Evolutionary conservation across 1,140 invertebrate genomes (phyloP).

Genomic region (Drosophila paulistorum): DNA sequence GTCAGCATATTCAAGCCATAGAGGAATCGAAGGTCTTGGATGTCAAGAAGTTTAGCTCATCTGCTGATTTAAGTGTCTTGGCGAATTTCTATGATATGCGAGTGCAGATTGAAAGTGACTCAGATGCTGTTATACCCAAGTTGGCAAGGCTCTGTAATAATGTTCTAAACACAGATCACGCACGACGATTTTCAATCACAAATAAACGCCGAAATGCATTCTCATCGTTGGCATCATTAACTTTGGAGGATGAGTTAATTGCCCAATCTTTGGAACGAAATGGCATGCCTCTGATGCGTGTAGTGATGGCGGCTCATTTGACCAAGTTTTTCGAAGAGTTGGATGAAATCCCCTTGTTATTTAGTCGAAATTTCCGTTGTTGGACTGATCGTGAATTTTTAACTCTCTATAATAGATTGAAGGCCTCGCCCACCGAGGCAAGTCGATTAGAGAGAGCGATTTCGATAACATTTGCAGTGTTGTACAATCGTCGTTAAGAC

Average conservation of each 20-base stretch:
- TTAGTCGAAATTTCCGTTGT: conserved; percentile 1
- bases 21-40: conserved; percentile 10
- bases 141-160: conserved; percentile 20
- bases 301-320: conserved; percentile 10
- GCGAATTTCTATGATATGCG: conserved; percentile 16
- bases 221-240: neutral
- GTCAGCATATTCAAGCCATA: conserved; percentile 15
- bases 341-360: neutral
- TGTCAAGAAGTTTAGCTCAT: conserved; percentile 4
- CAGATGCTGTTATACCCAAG: conserved; percentile 11
- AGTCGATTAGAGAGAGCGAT: conserved; percentile 9
- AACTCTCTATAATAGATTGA: conserved; percentile 5
- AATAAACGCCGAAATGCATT: neutral
- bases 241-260: conserved; percentile 18
- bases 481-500: conserved; percentile 3
- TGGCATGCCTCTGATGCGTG: conserved; percentile 13
- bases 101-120: neutral
- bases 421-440: neutral
- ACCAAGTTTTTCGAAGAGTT: conserved; percentile 20
- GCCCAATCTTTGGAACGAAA: conserved; percentile 6
- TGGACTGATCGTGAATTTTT: conserved; percentile 15
- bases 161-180: conserved; percentile 18
- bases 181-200: neutral
- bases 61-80: conserved; percentile 13
- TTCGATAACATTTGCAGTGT: conserved; percentile 3